Evolutionary conservation across 2,113 vertebrate species (phyloP), one percentile per base, ranked within the genome.

Genomic region (Leiothrix lutea): DNA sequence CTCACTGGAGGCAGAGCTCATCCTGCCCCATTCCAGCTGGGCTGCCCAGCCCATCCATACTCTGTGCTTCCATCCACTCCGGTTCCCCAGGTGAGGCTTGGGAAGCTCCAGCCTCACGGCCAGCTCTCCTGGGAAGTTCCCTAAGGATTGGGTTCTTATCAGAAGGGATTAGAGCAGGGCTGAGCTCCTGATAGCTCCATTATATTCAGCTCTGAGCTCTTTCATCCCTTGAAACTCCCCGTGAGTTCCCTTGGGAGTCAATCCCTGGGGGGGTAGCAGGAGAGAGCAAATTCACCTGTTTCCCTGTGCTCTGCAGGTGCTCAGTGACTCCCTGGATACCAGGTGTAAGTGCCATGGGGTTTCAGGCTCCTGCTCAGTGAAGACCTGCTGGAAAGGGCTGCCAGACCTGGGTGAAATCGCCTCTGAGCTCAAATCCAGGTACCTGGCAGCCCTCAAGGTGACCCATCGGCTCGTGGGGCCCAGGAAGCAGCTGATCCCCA

Each of bases 331-430:
- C 45, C 44, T 98, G 95, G 97, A 98, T 16, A 98, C 97, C 77
- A 98, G 97, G 83, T 98, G 98, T 80, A 98, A 98, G 66, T 98
- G 98, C 77, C 98, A 98, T 0, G 98, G 98, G 4, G 98, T 98
- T 72, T 98, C 98, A 35, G 98, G 98, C 35, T 98, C 98, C 8
- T 98, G 98, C 51, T 98, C 98, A 0, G 97, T 98, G 56, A 98
- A 98, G 93, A 98, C 98, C 14, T 98, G 98, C 48, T 98, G 98
- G 98, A 98, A 98, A 79, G 98, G 97, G 2, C 94, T 98, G 50
- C 95, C 96, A 60, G 96, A 96, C 50, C 72, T 98, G 71, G 93
- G 50, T 28, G 95, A 96, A 66, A 96, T 98, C 2, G 98, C 98
- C 17, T 92, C 40, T 40, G 40, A 40, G 11, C 40, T 40, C 40